phyloP scores from a whole-genome alignment of 30 jellyfish, hydroid and myxozoan genomes.

The Turritopsis rubra region DNA sequence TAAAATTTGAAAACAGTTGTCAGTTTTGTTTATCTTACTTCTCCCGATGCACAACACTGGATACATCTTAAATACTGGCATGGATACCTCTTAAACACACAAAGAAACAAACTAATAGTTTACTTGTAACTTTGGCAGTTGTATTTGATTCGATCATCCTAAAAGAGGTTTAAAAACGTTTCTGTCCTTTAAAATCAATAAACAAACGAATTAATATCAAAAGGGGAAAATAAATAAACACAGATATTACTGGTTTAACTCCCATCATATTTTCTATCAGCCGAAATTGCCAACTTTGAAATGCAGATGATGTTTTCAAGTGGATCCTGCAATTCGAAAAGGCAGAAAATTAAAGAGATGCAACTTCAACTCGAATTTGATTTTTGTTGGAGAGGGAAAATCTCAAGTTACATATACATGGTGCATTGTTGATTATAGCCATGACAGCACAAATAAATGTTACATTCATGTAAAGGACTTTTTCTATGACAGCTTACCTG shows the following conservation, averaged over 20 bases:
- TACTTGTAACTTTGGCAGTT: conserved; percentile 55
- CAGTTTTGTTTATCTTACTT: too few relatives aligned
- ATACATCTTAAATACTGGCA: background rate
- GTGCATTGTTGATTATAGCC: too few relatives aligned
- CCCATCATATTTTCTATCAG: conserved; percentile 71
- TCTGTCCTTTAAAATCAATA: background rate
- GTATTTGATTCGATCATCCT: conserved; percentile 56
- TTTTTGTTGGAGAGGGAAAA: too few relatives aligned
- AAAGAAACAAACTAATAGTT: background rate
- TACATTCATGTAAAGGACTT: background rate
- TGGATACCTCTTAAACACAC: background rate
- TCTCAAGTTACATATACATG: too few relatives aligned
- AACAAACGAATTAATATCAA: background rate
- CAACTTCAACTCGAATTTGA: background rate
- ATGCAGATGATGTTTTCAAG: conserved; percentile 71
- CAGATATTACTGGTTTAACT: conserved; percentile 34
- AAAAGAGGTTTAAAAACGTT: background rate
- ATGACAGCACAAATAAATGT: background rate
- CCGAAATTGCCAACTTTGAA: conserved; percentile 81
- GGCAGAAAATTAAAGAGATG: background rate
- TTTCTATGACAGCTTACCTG: conserved; percentile 28
- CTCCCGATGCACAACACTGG: too few relatives aligned
- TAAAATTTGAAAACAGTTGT: too few relatives aligned
- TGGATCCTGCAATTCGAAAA: conserved; percentile 33
- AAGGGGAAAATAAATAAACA: background rate